phyloP scores from a whole-genome alignment of 2,113 vertebrate genomes.

The Parus major region DNA sequence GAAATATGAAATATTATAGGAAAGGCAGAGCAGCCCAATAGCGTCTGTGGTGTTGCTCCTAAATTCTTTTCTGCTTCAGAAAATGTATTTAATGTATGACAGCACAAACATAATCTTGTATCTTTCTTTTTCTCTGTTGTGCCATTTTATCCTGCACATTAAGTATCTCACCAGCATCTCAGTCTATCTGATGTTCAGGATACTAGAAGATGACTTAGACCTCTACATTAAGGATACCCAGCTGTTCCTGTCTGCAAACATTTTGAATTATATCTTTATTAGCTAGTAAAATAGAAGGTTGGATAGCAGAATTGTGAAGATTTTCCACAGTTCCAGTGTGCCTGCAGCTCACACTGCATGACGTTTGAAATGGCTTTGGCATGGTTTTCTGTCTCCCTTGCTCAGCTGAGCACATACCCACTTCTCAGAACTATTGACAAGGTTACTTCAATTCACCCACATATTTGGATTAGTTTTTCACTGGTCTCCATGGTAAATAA shows the following conservation, averaged over 20 bases:
- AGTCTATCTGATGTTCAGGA: neutral
- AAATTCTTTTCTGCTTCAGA: neutral
- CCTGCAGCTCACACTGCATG: neutral
- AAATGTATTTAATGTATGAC: neutral
- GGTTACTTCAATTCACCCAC: slow-evolving; percentile 34
- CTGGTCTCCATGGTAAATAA: slow-evolving; percentile 58
- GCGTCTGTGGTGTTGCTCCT: neutral
- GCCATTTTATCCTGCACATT: neutral
- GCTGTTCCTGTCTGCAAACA: neutral
- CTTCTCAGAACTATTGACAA: slow-evolving; percentile 54
- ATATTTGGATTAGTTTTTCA: slow-evolving; percentile 43
- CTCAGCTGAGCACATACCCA: neutral
- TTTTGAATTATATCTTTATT: neutral
- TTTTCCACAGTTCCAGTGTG: neutral
- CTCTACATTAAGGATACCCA: neutral
- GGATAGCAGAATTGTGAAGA: neutral
- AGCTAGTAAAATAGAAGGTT: neutral
- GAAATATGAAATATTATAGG: neutral
- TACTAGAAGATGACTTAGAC: neutral
- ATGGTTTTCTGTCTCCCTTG: slow-evolving; percentile 15
- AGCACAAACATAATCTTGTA: neutral
- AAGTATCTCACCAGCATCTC: neutral
- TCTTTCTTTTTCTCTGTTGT: neutral
- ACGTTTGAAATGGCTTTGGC: slow-evolving; percentile 21
- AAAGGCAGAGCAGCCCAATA: neutral